phyloP scores from a whole-genome alignment of 2,888 invertebrate genomes.

The Trissolcus brochymenae region DNA sequence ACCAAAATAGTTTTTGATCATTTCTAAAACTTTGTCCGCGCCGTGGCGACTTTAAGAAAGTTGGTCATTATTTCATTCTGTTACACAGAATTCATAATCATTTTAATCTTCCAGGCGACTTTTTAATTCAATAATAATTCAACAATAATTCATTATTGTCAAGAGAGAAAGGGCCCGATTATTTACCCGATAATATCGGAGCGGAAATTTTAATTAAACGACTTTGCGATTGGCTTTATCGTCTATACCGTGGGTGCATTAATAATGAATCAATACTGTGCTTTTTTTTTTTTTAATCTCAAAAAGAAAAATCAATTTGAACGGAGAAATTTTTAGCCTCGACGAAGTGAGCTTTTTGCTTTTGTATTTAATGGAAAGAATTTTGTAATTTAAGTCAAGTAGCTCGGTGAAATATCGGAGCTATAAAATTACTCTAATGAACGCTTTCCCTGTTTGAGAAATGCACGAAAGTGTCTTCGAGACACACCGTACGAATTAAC shows the following conservation, averaged over 20 bases:
- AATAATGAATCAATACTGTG: neutral
- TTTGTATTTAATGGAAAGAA: slow-evolving; percentile 7
- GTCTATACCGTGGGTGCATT: neutral
- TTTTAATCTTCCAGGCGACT: slow-evolving; percentile 36
- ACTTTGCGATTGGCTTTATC: slow-evolving; percentile 2
- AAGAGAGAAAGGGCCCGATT: neutral
- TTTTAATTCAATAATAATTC: slow-evolving; percentile 39
- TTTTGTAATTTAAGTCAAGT: slow-evolving; percentile 21
- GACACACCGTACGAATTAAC: slow-evolving; percentile 10
- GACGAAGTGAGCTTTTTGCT: neutral
- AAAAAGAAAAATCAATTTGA: neutral
- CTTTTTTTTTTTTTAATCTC: neutral
- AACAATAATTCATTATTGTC: slow-evolving; percentile 21
- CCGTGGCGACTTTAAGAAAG: slow-evolving; percentile 23
- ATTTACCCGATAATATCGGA: slow-evolving; percentile 9
- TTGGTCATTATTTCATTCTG: slow-evolving; percentile 37
- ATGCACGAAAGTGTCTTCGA: slow-evolving; percentile 7
- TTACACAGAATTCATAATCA: slow-evolving; percentile 15
- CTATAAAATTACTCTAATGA: slow-evolving; percentile 7
- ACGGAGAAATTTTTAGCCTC: too few species aligned
- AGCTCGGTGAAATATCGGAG: slow-evolving; percentile 16
- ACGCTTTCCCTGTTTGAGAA: slow-evolving; percentile 15
- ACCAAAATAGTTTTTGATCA: slow-evolving; percentile 41
- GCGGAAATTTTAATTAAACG: neutral
- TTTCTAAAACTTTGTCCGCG: slow-evolving; percentile 20